These are phyloP conservation scores for Leiothrix lutea DNA, from an alignment of 2,113 vertebrate species.

Conservation along the genomic window DNA sequence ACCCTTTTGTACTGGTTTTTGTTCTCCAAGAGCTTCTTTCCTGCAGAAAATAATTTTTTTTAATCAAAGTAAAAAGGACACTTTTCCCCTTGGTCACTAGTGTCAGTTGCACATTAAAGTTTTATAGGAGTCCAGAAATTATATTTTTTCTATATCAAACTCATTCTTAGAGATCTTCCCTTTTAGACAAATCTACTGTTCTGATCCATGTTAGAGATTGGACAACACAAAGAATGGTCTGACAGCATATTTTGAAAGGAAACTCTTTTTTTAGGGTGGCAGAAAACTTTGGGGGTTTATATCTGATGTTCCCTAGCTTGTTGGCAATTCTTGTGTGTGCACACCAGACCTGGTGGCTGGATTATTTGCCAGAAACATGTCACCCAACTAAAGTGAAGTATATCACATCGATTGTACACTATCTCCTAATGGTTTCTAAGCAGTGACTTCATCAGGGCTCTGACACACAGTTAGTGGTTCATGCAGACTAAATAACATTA, in stretches of 20 bases:
- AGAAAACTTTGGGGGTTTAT: neutral
- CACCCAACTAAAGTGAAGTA: neutral
- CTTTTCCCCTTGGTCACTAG: neutral
- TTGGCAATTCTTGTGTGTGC: neutral
- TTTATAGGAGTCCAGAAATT: neutral
- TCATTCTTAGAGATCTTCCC: neutral
- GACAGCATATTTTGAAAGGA: neutral
- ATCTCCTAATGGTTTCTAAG: slow-evolving; percentile 22
- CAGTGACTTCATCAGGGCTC: slow-evolving; percentile 38
- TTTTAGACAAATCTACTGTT: neutral
- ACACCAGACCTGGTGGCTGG: neutral
- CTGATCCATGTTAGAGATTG: neutral
- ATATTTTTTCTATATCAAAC: neutral
- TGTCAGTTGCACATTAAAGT: neutral
- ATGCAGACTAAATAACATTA: slow-evolving; percentile 55
- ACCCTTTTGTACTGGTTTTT: neutral
- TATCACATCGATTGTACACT: neutral
- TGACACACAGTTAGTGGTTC: slow-evolving; percentile 33
- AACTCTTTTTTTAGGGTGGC: neutral
- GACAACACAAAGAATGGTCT: neutral
- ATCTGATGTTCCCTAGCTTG: neutral
- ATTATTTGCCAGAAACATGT: neutral
- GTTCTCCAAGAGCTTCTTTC: neutral
- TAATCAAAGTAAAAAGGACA: neutral
- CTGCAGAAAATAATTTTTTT: neutral